Conservation (phyloP, 92 coral and sea anemone species). For the Actinostola sp. region DNA sequence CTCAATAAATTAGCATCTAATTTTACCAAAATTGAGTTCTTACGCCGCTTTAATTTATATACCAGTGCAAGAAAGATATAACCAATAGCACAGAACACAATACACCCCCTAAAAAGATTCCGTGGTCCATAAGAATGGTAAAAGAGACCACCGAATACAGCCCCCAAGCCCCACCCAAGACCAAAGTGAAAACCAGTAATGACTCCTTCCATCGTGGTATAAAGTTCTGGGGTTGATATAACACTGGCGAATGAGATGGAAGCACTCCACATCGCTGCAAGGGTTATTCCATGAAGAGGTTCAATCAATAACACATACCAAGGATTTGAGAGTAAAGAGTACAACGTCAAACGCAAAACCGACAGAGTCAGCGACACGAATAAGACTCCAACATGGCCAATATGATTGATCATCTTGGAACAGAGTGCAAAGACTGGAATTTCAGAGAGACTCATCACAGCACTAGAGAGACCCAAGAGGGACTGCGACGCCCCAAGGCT, state of each 20-base stretch:
- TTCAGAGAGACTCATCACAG: conserved; percentile 40
- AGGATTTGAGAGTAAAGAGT: conserved; percentile 35
- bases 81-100: conserved; percentile 26
- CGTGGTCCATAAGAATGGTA: conserved; percentile 41
- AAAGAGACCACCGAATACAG: conserved; percentile 36
- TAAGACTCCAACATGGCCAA: conserved; percentile 47
- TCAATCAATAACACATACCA: conserved; percentile 56
- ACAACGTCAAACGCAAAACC: conserved; percentile 25
- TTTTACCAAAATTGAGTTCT: not conserved
- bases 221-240: conserved; percentile 40
- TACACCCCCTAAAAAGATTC: conserved; percentile 38
- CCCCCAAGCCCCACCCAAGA: conserved; percentile 61
- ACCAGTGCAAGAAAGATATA: conserved; percentile 31
- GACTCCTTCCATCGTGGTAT: conserved; percentile 44
- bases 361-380: conserved; percentile 25
- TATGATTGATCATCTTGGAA: conserved; percentile 15
- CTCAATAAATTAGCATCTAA: not conserved
- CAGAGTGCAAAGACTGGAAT: conserved; percentile 31
- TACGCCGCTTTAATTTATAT: conserved; percentile 13
- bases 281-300: conserved; percentile 52
- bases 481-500: conserved; percentile 52
- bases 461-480: conserved; percentile 40
- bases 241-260: conserved; percentile 42
- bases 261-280: conserved; percentile 48
- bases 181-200: conserved; percentile 52